phyloP scores from a whole-genome alignment of 2,797 vertebrate genomes.

The Chrosomus eos region DNA sequence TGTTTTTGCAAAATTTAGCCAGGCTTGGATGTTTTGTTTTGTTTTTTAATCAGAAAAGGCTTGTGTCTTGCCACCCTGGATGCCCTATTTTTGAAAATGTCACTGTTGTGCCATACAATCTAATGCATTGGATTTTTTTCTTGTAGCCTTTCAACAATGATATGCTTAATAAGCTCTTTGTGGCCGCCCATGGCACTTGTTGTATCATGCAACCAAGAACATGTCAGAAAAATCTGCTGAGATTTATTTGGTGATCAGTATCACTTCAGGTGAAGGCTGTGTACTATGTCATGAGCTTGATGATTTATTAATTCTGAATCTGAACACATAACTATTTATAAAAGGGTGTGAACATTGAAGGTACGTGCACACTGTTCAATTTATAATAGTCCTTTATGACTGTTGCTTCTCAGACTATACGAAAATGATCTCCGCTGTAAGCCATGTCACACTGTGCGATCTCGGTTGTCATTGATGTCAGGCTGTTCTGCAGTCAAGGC shows the following conservation, averaged over 20 bases:
- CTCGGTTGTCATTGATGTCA: too few species aligned
- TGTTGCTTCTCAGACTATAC: too few species aligned
- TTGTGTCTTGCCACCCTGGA: background rate
- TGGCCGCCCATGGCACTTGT: background rate
- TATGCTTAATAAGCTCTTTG: background rate
- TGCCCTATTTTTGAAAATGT: background rate
- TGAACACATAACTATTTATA: background rate
- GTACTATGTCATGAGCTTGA: background rate
- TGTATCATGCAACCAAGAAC: background rate
- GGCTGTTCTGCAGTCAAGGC: too few species aligned
- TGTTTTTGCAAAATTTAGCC: background rate
- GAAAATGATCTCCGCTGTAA: background rate
- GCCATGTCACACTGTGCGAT: too few species aligned
- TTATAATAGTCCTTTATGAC: background rate
- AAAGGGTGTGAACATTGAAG: background rate
- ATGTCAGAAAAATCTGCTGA: background rate
- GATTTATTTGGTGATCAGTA: background rate
- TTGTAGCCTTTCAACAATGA: background rate
- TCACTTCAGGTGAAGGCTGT: background rate
- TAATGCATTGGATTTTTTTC: background rate
- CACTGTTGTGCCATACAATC: background rate
- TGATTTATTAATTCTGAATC: background rate
- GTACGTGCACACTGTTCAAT: background rate
- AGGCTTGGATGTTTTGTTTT: background rate
- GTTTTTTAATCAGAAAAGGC: background rate